Conservation (phyloP, 2,888 invertebrate genomes). For the Caenorhabditis zanzibari region DNA sequence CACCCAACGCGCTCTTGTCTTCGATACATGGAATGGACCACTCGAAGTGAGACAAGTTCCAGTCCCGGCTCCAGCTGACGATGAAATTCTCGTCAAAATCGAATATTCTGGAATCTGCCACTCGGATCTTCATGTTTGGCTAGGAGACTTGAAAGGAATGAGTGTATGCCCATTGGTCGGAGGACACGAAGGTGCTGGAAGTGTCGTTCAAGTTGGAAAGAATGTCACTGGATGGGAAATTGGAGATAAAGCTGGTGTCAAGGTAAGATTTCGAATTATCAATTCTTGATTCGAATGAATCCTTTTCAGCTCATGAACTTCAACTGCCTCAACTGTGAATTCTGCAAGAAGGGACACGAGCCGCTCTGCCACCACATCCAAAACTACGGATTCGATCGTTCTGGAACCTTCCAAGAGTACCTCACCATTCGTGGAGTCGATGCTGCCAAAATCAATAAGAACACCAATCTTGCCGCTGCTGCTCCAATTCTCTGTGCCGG, state of each 20-base stretch:
- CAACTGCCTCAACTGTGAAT: constrained; percentile 73
- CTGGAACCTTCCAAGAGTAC: constrained; percentile 74
- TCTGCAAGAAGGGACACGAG: constrained; percentile 73
- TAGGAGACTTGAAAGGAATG: constrained; percentile 64
- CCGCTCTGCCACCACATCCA: constrained; percentile 68
- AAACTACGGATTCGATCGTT: constrained; percentile 64
- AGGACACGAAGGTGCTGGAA: constrained; percentile 76
- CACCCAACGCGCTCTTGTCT: constrained; percentile 67
- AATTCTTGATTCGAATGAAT: background rate
- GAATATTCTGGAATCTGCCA: constrained; percentile 74
- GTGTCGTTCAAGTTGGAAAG: constrained; percentile 69
- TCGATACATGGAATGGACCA: constrained; percentile 64
- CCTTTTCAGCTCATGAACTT: constrained; percentile 72
- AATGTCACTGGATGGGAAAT: constrained; percentile 70
- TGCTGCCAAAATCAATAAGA: constrained; percentile 65
- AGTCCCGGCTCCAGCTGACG: constrained; percentile 66
- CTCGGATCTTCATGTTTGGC: constrained; percentile 71
- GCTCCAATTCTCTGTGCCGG: constrained; percentile 76
- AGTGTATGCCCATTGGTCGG: constrained; percentile 69
- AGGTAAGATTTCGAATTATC: constrained; percentile 49
- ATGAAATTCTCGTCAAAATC: constrained; percentile 71
- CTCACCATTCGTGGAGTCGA: constrained; percentile 69
- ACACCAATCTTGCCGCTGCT: constrained; percentile 65
- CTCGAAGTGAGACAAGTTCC: constrained; percentile 63
- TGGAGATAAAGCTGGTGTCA: constrained; percentile 74